These are phyloP conservation scores for Tetrapedia diversipes DNA, from an alignment of 2,888 invertebrate species.

Conservation along the genomic window DNA sequence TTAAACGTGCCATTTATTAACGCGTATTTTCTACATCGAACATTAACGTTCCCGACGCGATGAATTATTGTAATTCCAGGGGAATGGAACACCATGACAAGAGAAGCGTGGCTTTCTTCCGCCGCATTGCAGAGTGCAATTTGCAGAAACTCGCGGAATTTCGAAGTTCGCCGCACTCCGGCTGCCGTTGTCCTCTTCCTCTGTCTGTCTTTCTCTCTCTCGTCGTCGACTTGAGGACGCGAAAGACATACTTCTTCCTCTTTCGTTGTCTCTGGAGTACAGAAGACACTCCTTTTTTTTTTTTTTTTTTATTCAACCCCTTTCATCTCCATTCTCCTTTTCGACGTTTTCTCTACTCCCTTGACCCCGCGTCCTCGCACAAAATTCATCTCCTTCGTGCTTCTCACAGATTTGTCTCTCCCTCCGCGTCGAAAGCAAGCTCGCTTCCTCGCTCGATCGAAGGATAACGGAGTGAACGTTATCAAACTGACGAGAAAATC, in stretches of 20 bases:
- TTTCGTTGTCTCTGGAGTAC: slow-evolving; percentile 32
- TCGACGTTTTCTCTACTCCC: slow-evolving; percentile 33
- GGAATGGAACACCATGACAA: not conserved
- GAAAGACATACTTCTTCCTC: slow-evolving; percentile 43
- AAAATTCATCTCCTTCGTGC: slow-evolving; percentile 33
- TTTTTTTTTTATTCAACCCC: not conserved
- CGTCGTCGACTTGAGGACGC: slow-evolving; percentile 25
- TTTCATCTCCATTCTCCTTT: slow-evolving; percentile 40
- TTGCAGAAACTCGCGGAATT: slow-evolving; percentile 53
- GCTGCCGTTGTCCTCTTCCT: not conserved
- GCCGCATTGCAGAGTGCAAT: slow-evolving; percentile 43
- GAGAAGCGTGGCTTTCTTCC: slow-evolving; percentile 27
- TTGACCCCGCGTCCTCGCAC: slow-evolving; percentile 15
- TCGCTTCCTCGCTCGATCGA: slow-evolving; percentile 9
- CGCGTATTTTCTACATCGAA: slow-evolving; percentile 10
- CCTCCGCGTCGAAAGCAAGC: not conserved
- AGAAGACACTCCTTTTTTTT: slow-evolving; percentile 19
- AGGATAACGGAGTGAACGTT: slow-evolving; percentile 3
- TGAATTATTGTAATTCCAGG: slow-evolving; percentile 42
- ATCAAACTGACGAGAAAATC: slow-evolving; percentile 16
- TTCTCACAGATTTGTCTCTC: slow-evolving; percentile 26
- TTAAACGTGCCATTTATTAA: slow-evolving; percentile 10
- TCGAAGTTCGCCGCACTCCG: slow-evolving; percentile 24
- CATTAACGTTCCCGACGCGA: slow-evolving; percentile 11
- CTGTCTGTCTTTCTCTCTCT: not conserved